Percentiles rank a stretch among this genome's conserved stretches.
These are phyloP conservation scores for Malacoctenus gilli DNA, from an alignment of 2,797 vertebrate species.

Conservation along the genomic window DNA sequence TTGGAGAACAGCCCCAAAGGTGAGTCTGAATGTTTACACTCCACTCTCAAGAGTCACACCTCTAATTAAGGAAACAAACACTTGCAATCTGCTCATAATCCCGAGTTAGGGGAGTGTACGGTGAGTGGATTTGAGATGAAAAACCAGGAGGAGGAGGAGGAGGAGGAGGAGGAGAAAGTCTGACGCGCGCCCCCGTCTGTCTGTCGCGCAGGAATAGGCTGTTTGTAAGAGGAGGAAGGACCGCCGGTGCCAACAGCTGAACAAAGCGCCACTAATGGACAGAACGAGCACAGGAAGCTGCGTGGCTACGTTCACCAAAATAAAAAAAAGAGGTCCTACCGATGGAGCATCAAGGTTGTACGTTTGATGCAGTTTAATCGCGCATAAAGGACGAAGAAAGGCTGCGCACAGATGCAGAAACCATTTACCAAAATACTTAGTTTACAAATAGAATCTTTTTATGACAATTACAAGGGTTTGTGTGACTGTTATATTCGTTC, in stretches of 20 bases:
- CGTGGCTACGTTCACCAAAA: constrained; percentile 41
- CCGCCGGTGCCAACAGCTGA: constrained; percentile 65
- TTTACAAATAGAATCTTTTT: too few species aligned
- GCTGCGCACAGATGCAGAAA: too few species aligned
- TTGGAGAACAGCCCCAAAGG: constrained; percentile 56
- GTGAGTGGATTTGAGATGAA: constrained; percentile 37
- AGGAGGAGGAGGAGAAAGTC: constrained; percentile 67
- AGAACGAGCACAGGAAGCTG: constrained; percentile 29
- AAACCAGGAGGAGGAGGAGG: constrained; percentile 67
- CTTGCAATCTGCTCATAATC: constrained; percentile 31
- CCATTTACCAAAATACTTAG: too few species aligned
- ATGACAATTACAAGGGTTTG: too few species aligned
- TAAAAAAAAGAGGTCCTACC: constrained; percentile 22
- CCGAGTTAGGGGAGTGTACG: constrained; percentile 47
- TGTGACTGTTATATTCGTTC: too few species aligned
- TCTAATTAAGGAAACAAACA: constrained; percentile 67
- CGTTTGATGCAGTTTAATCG: too few species aligned
- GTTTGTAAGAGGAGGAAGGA: constrained; percentile 69
- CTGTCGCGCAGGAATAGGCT: constrained; percentile 64
- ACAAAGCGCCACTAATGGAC: constrained; percentile 36
- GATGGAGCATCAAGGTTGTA: background rate
- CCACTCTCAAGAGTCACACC: constrained; percentile 48
- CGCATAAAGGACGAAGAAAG: too few species aligned
- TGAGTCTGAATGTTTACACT: constrained; percentile 61
- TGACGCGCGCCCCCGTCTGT: constrained; percentile 79